Evolutionary conservation across 37 sponge, comb jelly and placozoan species (phyloP).

Genomic region (Dysidea cf. avara): DNA sequence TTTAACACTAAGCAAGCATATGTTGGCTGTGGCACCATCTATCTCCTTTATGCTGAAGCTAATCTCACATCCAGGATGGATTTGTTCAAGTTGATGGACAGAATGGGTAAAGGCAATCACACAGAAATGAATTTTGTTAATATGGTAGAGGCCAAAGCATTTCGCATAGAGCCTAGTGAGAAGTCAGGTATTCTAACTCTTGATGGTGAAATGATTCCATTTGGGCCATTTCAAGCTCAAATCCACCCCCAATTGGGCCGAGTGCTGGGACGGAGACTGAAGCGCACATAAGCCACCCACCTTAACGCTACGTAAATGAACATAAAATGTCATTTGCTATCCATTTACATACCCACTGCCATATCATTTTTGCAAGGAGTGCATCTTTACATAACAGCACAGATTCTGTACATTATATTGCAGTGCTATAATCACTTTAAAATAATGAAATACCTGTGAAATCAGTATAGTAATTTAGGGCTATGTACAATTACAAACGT

Average conservation of each 20-base stretch:
- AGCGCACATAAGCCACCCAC: background rate
- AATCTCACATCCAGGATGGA: constrained; percentile 15
- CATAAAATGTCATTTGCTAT: too few species aligned
- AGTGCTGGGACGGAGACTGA: constrained; percentile 45
- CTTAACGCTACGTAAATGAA: constrained; percentile 12
- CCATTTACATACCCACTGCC: too few species aligned
- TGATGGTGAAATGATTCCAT: constrained; percentile 83
- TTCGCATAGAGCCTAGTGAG: constrained; percentile 65
- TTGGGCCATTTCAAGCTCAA: constrained; percentile 77
- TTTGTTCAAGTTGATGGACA: constrained; percentile 36
- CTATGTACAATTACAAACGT: too few species aligned
- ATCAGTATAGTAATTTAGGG: too few species aligned
- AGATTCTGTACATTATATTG: too few species aligned
- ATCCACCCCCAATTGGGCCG: constrained; percentile 55
- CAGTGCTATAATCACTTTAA: too few species aligned
- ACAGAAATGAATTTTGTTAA: background rate
- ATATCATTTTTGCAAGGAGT: too few species aligned
- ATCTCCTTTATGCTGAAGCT: constrained; percentile 4
- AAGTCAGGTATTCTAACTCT: constrained; percentile 54
- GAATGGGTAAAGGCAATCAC: constrained; percentile 32
- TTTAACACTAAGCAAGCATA: constrained; percentile 13
- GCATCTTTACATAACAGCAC: too few species aligned
- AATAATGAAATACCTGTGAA: too few species aligned
- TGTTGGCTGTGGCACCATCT: constrained; percentile 51
- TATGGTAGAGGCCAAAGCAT: constrained; percentile 47